A percentile compares a stretch with the other conserved stretches of the same genome.
These are phyloP conservation scores for Falco naumanni DNA, from an alignment of 2,797 vertebrate species.

Conservation along the genomic window DNA sequence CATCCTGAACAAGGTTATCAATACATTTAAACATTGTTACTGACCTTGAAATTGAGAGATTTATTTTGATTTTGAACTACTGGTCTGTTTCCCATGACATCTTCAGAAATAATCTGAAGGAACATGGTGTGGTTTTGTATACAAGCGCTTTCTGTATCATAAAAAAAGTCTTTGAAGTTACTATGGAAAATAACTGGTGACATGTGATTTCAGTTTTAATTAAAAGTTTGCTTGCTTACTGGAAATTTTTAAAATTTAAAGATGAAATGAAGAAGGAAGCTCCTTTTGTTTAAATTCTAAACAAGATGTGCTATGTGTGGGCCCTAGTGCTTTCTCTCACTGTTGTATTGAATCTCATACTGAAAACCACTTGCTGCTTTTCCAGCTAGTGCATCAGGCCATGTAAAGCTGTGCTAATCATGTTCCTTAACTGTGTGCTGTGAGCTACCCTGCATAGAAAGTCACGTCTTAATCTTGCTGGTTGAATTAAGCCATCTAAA, in stretches of 20 bases:
- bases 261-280: not conserved
- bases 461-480: not conserved
- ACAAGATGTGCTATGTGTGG: no score
- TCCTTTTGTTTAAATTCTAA: not conserved
- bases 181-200: not conserved
- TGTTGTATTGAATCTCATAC: not conserved
- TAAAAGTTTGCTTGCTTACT: not conserved
- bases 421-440: not conserved
- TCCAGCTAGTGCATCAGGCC: not conserved
- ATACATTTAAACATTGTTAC: not conserved
- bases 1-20: not conserved
- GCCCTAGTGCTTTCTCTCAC: not conserved
- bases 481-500: not conserved
- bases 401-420: not conserved
- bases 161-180: not conserved
- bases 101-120: not conserved
- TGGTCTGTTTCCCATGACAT: not conserved
- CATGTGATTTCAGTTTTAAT: not conserved
- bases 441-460: not conserved
- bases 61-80: not conserved
- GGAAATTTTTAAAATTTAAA: not conserved
- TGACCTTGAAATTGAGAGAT: not conserved
- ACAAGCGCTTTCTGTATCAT: not conserved
- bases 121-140: not conserved
- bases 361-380: not conserved